These are phyloP conservation scores for Heliocidaris tuberculata DNA, from an alignment of 35 echinoderm and acorn worm genomes.

Conservation along the genomic window DNA sequence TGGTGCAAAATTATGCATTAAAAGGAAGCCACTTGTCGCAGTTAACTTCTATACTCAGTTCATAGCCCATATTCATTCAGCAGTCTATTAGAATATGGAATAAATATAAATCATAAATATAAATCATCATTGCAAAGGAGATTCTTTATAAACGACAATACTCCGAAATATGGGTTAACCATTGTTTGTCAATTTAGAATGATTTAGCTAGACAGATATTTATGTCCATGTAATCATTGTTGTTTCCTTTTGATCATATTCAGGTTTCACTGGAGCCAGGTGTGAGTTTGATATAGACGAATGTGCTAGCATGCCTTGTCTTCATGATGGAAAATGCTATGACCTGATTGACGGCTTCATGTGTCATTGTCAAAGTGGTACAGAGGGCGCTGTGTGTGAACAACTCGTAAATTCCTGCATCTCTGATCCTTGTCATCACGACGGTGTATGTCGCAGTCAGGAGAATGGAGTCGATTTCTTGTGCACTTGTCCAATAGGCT, in stretches of 20 bases:
- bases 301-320: conserved; percentile 60
- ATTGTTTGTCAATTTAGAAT: no score
- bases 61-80: no score
- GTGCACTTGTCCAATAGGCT: conserved; percentile 42
- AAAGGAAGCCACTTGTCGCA: no score
- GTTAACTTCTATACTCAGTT: no score
- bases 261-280: conserved; percentile 65
- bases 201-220: no score
- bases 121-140: no score
- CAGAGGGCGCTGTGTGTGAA: conserved; percentile 45
- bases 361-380: conserved; percentile 57
- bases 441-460: conserved; percentile 48
- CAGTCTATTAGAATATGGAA: no score
- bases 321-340: conserved; percentile 68
- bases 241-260: neutral
- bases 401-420: conserved; percentile 29
- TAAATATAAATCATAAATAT: no score
- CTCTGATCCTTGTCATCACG: conserved; percentile 56
- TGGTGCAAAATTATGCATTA: no score
- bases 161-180: no score
- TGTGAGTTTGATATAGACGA: conserved; percentile 68
- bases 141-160: no score
- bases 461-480: conserved; percentile 22
- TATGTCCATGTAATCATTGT: no score
- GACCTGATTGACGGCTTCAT: conserved; percentile 60